Evolutionary conservation across 2,113 vertebrate genomes (phyloP), one percentile per base, ranked within the genome.

Genomic region (Merops nubicus): DNA sequence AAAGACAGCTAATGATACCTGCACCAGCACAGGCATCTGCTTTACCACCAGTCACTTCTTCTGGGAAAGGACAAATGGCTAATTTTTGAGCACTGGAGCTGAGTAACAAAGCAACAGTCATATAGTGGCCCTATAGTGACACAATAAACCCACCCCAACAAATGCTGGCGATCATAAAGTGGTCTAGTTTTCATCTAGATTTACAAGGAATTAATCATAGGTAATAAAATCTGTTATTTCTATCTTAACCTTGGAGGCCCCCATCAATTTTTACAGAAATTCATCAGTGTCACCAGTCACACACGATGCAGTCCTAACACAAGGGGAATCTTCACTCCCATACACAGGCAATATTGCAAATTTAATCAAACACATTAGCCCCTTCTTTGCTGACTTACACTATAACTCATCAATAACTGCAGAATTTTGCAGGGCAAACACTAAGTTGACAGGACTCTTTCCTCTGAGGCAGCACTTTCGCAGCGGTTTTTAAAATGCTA

Each of bases 391-490:
- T 85, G 85, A 88, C 77, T 88, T 63, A 8, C 36, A 12, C 45
- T 45, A 0, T 4, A 86, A 38, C 33, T 81, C 65, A 90, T 85
- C 93, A 88, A 47, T 89, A 85, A 91, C 79, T 72, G 85, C 77
- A 89, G 54, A 74, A 79, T 42, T 85, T 92, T 74, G 76, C 54
- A 69, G 43, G 64, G 64, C n/a, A 88, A 85, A 72, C 59, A 40
- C 65, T 19, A 45, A 70, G 74, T 19, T 77, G 72, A 91, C 90
- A 91, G 73, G 50, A 82, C 25, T 47, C 36, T 20, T 78, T 78
- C 75, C 47, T 89, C 87, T 57, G 73, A 93, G 67, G 51, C 80
- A 97, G 94, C 93, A 91, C 63, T 94, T 97, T 83, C 8, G 76
- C 60, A 67, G 59, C 20, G 80, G 64, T 68, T 93, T 90, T 56